phyloP scores from a whole-genome alignment of 2,113 vertebrate genomes.

The Grammomys dolichurus region DNA sequence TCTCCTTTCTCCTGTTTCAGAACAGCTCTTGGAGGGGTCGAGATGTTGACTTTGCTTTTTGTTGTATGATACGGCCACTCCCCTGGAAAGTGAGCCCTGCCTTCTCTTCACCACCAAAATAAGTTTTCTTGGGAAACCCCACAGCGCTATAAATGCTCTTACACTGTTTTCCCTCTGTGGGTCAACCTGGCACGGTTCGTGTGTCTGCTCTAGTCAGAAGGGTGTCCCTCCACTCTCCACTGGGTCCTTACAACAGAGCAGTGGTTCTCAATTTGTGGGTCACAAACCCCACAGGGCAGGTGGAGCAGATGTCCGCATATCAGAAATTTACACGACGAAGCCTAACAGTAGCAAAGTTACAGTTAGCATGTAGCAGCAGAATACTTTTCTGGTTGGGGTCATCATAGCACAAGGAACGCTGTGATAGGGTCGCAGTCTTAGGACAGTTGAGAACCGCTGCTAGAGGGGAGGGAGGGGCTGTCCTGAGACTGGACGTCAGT shows the following conservation, averaged over 20 bases:
- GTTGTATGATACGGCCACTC: neutral
- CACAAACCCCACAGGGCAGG: neutral
- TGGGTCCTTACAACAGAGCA: constrained; percentile 50
- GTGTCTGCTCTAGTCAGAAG: constrained; percentile 61
- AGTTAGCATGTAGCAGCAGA: too few species aligned
- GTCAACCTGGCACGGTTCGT: constrained; percentile 62
- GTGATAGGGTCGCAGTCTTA: neutral
- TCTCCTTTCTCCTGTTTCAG: constrained; percentile 36
- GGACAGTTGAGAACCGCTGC: neutral
- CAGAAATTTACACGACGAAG: neutral
- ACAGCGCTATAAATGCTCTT: constrained; percentile 52
- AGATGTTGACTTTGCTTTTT: neutral
- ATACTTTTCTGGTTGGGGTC: neutral
- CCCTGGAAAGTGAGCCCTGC: neutral
- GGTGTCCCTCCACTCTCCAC: constrained; percentile 1
- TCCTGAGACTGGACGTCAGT: constrained; percentile 79
- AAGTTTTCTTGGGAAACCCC: constrained; percentile 57
- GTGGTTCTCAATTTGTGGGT: neutral
- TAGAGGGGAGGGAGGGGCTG: constrained; percentile 47
- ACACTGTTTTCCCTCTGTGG: constrained; percentile 64
- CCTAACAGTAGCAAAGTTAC: neutral
- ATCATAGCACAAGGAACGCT: neutral
- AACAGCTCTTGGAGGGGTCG: neutral
- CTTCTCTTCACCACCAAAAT: neutral
- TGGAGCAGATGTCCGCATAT: neutral